phyloP scores from a whole-genome alignment of 2,113 vertebrate species.

The Lucifuga dentata region DNA sequence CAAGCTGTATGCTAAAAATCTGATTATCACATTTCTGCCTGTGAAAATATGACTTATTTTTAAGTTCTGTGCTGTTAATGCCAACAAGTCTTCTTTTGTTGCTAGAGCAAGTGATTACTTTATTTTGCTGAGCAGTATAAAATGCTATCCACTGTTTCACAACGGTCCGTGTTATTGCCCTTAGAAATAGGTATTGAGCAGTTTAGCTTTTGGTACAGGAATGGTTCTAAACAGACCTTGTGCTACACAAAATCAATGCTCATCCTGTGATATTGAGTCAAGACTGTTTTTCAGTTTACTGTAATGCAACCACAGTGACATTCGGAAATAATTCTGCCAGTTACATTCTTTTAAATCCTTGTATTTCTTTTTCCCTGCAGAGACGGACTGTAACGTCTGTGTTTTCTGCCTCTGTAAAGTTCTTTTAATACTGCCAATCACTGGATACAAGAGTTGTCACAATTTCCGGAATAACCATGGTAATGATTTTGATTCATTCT shows the following conservation, averaged over 20 bases:
- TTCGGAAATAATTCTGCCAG: no score
- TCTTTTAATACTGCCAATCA: not conserved
- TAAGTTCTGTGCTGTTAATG: not conserved
- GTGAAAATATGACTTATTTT: not conserved
- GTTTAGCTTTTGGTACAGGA: no score
- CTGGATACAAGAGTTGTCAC: slow-evolving; percentile 30
- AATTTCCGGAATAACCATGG: slow-evolving; percentile 54
- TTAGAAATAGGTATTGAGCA: no score
- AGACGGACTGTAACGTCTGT: slow-evolving; percentile 19
- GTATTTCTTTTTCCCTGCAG: not conserved
- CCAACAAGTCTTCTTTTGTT: not conserved
- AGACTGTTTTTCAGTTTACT: no score
- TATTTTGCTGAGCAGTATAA: not conserved
- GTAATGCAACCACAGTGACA: no score
- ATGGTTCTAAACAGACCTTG: no score
- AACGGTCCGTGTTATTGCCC: no score
- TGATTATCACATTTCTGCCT: not conserved
- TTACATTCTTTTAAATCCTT: not conserved
- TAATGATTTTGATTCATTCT: slow-evolving; percentile 33
- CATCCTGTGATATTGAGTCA: no score
- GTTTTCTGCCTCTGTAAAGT: slow-evolving; percentile 25
- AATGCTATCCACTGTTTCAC: no score
- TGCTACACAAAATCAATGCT: no score
- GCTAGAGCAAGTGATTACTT: not conserved
- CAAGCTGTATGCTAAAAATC: not conserved